A percentile compares a stretch with the other conserved stretches of the same genome.
Evolutionary conservation across 1,140 invertebrate species (phyloP).

Genomic region (Ridgeia piscesae): DNA sequence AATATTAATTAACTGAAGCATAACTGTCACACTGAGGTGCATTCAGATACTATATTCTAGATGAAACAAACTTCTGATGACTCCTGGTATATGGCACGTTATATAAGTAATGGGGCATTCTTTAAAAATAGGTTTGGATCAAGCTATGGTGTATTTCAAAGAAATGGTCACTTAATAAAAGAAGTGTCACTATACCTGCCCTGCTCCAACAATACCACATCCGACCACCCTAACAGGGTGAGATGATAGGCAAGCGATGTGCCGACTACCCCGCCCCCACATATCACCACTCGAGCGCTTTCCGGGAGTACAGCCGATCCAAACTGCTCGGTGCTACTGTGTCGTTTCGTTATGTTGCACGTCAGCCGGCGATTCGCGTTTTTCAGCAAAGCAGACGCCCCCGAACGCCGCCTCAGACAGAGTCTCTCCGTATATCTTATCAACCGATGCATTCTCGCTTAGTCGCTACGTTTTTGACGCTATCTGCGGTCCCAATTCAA

Average conservation of each 20-base stretch:
- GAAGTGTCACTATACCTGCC: conserved; percentile 62
- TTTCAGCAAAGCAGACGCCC: neutral
- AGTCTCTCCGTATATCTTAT: neutral
- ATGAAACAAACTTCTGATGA: no score
- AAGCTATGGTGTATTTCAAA: no score
- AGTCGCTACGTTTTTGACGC: neutral
- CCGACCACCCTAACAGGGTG: conserved; percentile 75
- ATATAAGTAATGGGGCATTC: no score
- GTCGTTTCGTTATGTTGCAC: neutral
- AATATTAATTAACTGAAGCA: no score
- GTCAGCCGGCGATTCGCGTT: neutral
- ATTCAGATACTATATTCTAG: no score
- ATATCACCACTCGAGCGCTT: conserved; percentile 72
- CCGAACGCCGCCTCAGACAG: neutral
- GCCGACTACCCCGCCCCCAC: conserved; percentile 92
- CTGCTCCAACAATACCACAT: conserved; percentile 85
- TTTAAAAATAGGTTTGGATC: no score
- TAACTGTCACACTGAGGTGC: no score
- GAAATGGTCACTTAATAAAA: neutral
- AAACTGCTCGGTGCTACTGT: conserved; percentile 6
- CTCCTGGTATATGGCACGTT: no score
- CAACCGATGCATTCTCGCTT: neutral
- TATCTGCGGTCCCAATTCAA: neutral
- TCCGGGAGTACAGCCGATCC: conserved; percentile 36
- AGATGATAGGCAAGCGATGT: conserved; percentile 93